Evolutionary conservation across 2,797 vertebrate genomes (phyloP).

Genomic region (Myioborus melanocephalus): DNA sequence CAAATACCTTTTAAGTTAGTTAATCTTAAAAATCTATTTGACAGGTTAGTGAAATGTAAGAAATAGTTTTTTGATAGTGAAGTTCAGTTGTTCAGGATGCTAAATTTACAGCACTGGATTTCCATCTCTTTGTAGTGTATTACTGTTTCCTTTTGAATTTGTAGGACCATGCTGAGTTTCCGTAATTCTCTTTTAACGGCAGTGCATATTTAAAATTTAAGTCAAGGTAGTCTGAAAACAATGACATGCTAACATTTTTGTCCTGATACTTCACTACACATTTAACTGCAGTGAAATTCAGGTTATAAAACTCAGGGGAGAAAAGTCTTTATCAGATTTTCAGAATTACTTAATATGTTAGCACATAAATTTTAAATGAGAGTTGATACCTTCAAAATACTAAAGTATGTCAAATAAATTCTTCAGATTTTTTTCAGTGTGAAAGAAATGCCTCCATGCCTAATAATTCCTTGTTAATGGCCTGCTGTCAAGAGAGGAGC

Average conservation of each 20-base stretch:
- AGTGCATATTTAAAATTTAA: background rate
- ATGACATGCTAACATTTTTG: background rate
- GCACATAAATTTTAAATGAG: background rate
- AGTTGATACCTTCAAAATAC: background rate
- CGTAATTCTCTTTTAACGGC: background rate
- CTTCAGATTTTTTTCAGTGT: background rate
- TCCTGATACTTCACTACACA: background rate
- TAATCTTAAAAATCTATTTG: background rate
- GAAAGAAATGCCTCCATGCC: background rate
- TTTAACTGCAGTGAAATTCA: background rate
- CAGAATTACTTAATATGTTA: background rate
- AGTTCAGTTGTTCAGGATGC: background rate
- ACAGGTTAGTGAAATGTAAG: background rate
- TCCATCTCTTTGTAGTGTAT: background rate
- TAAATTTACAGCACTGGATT: background rate
- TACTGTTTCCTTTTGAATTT: background rate
- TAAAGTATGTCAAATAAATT: background rate
- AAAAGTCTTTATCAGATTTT: background rate
- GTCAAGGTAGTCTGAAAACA: background rate
- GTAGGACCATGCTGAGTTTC: background rate
- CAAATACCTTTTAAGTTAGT: background rate
- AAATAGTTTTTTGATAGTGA: background rate
- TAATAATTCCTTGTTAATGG: background rate
- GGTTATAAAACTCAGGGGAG: background rate
- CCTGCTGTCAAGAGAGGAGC: background rate